These are phyloP conservation scores for Phaethornis superciliosus DNA, from an alignment of 2,113 vertebrate species.

Conservation along the genomic window DNA sequence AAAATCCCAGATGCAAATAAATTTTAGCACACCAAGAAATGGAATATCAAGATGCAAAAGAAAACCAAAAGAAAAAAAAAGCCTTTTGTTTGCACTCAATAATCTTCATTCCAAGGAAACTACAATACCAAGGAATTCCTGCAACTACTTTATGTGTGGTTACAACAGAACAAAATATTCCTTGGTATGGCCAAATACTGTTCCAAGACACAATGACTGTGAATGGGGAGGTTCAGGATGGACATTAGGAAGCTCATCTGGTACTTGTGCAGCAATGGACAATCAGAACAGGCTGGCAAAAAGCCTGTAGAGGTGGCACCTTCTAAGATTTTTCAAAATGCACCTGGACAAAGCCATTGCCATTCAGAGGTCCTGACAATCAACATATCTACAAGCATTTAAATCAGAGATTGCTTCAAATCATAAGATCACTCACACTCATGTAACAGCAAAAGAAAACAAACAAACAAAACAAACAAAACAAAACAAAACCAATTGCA, in stretches of 20 bases:
- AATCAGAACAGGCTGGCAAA: neutral
- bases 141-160: neutral
- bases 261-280: neutral
- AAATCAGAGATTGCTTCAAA: neutral
- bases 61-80: neutral
- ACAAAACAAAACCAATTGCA: neutral
- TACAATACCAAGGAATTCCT: conserved; percentile 37
- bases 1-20: neutral
- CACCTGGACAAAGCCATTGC: neutral
- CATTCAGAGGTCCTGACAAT: neutral
- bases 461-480: neutral
- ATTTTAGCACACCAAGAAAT: neutral
- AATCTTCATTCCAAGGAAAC: conserved; percentile 41
- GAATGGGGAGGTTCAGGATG: neutral
- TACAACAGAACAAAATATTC: neutral
- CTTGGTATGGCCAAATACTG: neutral
- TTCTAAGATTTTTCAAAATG: neutral
- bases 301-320: neutral
- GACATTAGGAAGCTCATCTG: neutral
- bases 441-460: neutral
- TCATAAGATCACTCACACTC: neutral
- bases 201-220: neutral
- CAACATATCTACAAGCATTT: neutral
- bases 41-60: neutral
- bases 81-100: conserved; percentile 13